A percentile compares a stretch with the other conserved stretches of the same genome.
phyloP scores from a whole-genome alignment of 2,888 invertebrate species.

The Amiota mariae region DNA sequence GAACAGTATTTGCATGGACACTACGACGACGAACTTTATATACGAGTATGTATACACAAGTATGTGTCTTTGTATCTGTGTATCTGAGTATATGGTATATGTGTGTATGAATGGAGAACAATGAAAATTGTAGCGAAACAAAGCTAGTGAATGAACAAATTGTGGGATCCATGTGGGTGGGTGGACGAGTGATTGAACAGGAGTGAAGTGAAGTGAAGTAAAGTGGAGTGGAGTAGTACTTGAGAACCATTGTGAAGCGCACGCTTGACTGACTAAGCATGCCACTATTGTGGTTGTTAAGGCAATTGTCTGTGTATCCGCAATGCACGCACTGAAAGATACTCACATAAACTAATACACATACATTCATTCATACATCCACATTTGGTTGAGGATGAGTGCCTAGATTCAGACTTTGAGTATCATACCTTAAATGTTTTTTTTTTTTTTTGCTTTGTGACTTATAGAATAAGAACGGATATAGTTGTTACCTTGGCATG shows the following conservation, averaged over 20 bases:
- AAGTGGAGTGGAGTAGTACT: background rate
- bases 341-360: slow-evolving; percentile 15
- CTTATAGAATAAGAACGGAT: slow-evolving; percentile 22
- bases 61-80: slow-evolving; percentile 11
- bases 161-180: slow-evolving; percentile 28
- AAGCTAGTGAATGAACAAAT: slow-evolving; percentile 40
- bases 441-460: background rate
- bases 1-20: slow-evolving; percentile 23
- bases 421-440: too few relatives aligned
- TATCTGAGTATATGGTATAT: too few relatives aligned
- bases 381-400: too few relatives aligned
- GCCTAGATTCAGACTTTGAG: too few relatives aligned
- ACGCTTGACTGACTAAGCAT: slow-evolving; percentile 24
- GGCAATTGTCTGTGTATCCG: slow-evolving; percentile 25
- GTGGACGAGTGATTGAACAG: background rate
- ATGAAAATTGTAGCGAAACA: slow-evolving; percentile 29
- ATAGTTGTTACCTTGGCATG: too few relatives aligned
- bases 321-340: background rate
- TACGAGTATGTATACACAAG: slow-evolving; percentile 15
- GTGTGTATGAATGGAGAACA: slow-evolving; percentile 14
- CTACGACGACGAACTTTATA: background rate
- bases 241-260: background rate
- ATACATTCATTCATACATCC: slow-evolving; percentile 5
- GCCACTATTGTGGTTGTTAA: slow-evolving; percentile 23
- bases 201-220: background rate